Conservation (phyloP, 2,888 invertebrate species). For the Nezara viridula region DNA sequence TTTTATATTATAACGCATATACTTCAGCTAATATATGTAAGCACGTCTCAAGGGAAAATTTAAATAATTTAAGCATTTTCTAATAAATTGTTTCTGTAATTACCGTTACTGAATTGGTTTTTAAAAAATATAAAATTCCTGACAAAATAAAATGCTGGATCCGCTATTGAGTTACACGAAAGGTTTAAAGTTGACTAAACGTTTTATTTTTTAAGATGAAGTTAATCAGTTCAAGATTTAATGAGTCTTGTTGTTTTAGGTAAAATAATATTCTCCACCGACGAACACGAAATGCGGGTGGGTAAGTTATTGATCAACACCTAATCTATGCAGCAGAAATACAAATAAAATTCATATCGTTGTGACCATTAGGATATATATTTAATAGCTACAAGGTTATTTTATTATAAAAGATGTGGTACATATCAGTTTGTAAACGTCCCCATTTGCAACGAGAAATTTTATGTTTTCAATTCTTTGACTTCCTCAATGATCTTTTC, state of each 20-base stretch:
- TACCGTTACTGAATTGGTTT: too few species aligned
- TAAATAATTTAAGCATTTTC: too few species aligned
- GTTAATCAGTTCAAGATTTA: not conserved
- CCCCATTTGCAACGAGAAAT: too few species aligned
- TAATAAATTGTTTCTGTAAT: too few species aligned
- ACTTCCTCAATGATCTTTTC: too few species aligned
- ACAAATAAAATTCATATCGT: not conserved
- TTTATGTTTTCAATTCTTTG: too few species aligned
- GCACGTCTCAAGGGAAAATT: too few species aligned
- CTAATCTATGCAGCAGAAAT: not conserved
- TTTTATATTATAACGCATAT: too few species aligned
- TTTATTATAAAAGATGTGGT: not conserved
- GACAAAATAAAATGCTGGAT: too few species aligned
- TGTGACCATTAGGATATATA: not conserved
- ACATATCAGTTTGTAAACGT: too few species aligned
- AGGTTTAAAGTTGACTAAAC: not conserved
- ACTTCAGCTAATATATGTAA: too few species aligned
- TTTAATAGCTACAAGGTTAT: not conserved
- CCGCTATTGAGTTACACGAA: not conserved
- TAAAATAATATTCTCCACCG: not conserved
- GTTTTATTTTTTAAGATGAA: not conserved
- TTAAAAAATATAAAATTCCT: too few species aligned
- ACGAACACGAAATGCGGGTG: not conserved
- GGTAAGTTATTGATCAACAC: not conserved
- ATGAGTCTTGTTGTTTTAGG: not conserved